Evolutionary conservation across 1,140 invertebrate genomes (phyloP).

Genomic region (Aphidius ervi): DNA sequence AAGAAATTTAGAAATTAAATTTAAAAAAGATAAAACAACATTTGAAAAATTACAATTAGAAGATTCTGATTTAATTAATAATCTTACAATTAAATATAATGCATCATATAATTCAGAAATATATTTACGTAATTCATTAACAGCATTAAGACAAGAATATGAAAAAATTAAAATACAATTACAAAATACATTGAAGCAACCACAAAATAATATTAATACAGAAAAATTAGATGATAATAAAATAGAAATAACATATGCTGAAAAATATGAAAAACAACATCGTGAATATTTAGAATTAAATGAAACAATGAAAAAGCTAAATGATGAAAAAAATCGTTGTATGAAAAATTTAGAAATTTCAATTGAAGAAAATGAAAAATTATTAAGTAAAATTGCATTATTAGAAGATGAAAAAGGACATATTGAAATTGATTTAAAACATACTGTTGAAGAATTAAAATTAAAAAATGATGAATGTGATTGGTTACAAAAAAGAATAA

Average conservation of each 20-base stretch:
- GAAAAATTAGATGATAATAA: too few species aligned
- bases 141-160: constrained; percentile 30
- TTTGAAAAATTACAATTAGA: constrained; percentile 34
- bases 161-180: constrained; percentile 27
- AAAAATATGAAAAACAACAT: constrained; percentile 48
- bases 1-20: constrained; percentile 34
- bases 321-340: constrained; percentile 51
- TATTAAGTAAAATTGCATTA: constrained; percentile 58
- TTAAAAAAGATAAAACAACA: constrained; percentile 36
- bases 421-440: constrained; percentile 53
- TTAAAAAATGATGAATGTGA: constrained; percentile 55
- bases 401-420: constrained; percentile 54
- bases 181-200: too few species aligned
- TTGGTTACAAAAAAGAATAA: constrained; percentile 50
- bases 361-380: constrained; percentile 59
- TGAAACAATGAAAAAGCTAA: constrained; percentile 47
- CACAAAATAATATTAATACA: too few species aligned
- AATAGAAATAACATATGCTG: constrained; percentile 34
- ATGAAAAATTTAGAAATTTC: constrained; percentile 58
- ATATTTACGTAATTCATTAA: constrained; percentile 34
- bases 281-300: constrained; percentile 51
- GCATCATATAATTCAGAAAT: constrained; percentile 34
- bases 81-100: constrained; percentile 36
- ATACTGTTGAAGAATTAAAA: constrained; percentile 55
- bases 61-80: constrained; percentile 42